Evolutionary conservation across 2,797 vertebrate species (phyloP).

Genomic region (Pangasius mekongensis): DNA sequence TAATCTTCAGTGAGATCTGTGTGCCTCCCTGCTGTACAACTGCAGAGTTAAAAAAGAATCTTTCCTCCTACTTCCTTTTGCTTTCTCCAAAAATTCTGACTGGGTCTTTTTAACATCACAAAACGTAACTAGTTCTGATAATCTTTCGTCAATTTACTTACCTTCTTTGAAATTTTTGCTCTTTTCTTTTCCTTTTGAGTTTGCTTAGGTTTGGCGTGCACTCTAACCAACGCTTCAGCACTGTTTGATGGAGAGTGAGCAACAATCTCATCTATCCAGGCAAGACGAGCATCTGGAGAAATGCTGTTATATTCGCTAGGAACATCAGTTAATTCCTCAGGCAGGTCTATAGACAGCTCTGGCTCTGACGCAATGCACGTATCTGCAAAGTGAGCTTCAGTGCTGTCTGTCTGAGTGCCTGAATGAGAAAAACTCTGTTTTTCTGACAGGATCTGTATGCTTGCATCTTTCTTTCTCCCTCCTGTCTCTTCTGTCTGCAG

Average conservation of each 20-base stretch:
- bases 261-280: background rate
- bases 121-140: background rate
- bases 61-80: conserved; percentile 21
- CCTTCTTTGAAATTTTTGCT: conserved; percentile 21
- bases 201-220: background rate
- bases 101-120: background rate
- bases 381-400: background rate
- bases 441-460: background rate
- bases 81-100: background rate
- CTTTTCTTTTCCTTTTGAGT: conserved; percentile 32
- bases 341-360: background rate
- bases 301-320: conserved; percentile 12
- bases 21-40: conserved; percentile 12
- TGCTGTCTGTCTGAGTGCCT: conserved; percentile 59
- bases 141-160: background rate
- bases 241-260: background rate
- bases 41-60: conserved; percentile 1
- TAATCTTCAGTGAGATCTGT: conserved; percentile 41
- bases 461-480: conserved; percentile 9
- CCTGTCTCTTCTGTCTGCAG: conserved; percentile 26
- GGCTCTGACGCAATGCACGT: background rate
- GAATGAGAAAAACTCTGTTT: conserved; percentile 33
- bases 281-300: conserved; percentile 6
- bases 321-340: background rate
- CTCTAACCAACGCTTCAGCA: conserved; percentile 5